phyloP scores from a whole-genome alignment of 1,140 invertebrate species.

The Drosophila murphyi region DNA sequence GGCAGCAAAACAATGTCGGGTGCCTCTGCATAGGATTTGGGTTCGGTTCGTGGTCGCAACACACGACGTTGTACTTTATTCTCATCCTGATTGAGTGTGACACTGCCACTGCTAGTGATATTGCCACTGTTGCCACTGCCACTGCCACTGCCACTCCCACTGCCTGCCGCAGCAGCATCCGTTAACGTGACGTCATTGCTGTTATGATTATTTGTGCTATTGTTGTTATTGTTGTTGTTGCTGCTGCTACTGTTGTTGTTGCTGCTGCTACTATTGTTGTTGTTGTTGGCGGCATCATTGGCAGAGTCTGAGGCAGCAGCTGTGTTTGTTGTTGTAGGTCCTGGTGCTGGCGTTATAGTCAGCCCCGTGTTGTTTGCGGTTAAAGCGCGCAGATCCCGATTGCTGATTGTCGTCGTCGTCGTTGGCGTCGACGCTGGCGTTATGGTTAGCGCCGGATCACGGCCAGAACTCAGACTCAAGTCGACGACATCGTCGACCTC shows the following conservation, averaged over 20 bases:
- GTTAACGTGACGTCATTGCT: slow-evolving; percentile 24
- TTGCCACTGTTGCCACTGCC: slow-evolving; percentile 2
- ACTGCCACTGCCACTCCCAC: slow-evolving; percentile 8
- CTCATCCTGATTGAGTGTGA: slow-evolving; percentile 60
- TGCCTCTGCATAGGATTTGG: slow-evolving; percentile 90
- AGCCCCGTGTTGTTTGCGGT: slow-evolving; percentile 77
- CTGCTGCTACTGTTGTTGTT: slow-evolving; percentile 33
- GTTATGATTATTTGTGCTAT: slow-evolving; percentile 24
- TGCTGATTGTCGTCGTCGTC: slow-evolving; percentile 51
- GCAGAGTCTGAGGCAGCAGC: slow-evolving; percentile 15
- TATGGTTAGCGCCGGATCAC: slow-evolving; percentile 81
- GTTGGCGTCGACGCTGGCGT: slow-evolving; percentile 60
- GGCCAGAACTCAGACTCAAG: slow-evolving; percentile 85
- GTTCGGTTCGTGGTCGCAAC: slow-evolving; percentile 90
- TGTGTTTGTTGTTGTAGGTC: slow-evolving; percentile 28
- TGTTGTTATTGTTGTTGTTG: slow-evolving; percentile 33
- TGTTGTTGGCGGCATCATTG: slow-evolving; percentile 20
- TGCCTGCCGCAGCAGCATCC: slow-evolving; percentile 12
- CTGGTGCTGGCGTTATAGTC: slow-evolving; percentile 78
- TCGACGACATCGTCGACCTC: slow-evolving; percentile 88
- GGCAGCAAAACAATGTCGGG: slow-evolving; percentile 87
- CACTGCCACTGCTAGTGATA: slow-evolving; percentile 10
- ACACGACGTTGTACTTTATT: slow-evolving; percentile 86
- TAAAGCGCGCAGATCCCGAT: slow-evolving; percentile 75
- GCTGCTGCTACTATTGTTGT: slow-evolving; percentile 34